A percentile compares a stretch with the other conserved stretches of the same genome.
Evolutionary conservation across 2,888 invertebrate genomes (phyloP).

Genomic region (Pocota personata): DNA sequence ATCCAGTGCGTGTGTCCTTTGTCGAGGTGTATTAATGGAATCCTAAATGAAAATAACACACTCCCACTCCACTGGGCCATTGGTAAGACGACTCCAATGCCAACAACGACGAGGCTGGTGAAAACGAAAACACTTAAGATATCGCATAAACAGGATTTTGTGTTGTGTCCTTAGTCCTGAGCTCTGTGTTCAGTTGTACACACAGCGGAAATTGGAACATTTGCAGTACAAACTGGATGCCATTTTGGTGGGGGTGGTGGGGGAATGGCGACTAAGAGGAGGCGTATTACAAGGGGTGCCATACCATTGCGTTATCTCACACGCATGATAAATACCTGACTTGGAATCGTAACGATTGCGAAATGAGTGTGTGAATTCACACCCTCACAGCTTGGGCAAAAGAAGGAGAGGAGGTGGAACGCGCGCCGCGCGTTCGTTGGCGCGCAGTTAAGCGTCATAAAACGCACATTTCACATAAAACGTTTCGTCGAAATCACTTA

Average conservation of each 20-base stretch:
- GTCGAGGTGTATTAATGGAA: conserved; percentile 72
- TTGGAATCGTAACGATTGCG: conserved; percentile 69
- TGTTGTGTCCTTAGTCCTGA: conserved; percentile 43
- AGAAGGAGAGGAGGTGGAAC: neutral
- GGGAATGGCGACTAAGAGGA: too few relatives aligned
- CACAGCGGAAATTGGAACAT: conserved; percentile 67
- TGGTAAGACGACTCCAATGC: conserved; percentile 29
- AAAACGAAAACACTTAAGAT: conserved; percentile 68
- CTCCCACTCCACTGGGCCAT: neutral
- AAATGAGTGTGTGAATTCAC: conserved; percentile 71
- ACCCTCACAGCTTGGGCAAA: neutral
- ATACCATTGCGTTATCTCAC: conserved; percentile 67
- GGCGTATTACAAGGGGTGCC: conserved; percentile 47
- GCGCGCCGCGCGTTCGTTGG: conserved; percentile 30
- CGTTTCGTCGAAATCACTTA: conserved; percentile 72
- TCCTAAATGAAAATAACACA: conserved; percentile 69
- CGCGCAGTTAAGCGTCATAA: conserved; percentile 71
- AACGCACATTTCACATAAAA: conserved; percentile 74
- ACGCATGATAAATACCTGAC: conserved; percentile 73
- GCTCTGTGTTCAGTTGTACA: conserved; percentile 2
- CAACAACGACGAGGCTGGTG: conserved; percentile 17
- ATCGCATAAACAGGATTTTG: conserved; percentile 69
- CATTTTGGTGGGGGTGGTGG: neutral
- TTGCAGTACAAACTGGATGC: conserved; percentile 63
- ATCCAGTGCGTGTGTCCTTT: conserved; percentile 48